A percentile compares a stretch with the other conserved stretches of the same genome.
These are phyloP conservation scores for Hirtodrosophila trivittata DNA, from an alignment of 2,888 invertebrate species.

Conservation along the genomic window DNA sequence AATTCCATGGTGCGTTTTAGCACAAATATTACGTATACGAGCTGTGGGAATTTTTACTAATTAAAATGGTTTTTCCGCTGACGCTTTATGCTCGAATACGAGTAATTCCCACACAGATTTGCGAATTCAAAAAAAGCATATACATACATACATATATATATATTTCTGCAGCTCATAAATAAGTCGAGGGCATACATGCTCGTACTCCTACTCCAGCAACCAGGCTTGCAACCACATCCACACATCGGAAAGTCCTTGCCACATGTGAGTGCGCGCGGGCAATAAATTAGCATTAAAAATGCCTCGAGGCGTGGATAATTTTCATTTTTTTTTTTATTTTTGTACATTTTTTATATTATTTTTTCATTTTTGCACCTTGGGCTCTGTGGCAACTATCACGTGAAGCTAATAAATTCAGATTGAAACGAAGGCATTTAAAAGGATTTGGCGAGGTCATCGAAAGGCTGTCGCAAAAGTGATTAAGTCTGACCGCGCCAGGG, in stretches of 20 bases:
- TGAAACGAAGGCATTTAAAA: slow-evolving; percentile 63
- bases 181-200: slow-evolving; percentile 45
- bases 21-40: slow-evolving; percentile 65
- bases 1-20: slow-evolving; percentile 21
- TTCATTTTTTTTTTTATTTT: slow-evolving; percentile 21
- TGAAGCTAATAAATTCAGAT: slow-evolving; percentile 80
- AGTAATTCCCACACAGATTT: slow-evolving; percentile 66
- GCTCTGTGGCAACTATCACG: slow-evolving; percentile 74
- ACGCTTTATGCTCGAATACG: slow-evolving; percentile 19
- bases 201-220: neutral
- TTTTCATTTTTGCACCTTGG: slow-evolving; percentile 33
- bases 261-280: slow-evolving; percentile 50
- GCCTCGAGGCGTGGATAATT: slow-evolving; percentile 60
- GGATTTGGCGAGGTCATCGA: slow-evolving; percentile 31
- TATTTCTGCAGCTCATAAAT: slow-evolving; percentile 67
- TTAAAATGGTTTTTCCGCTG: slow-evolving; percentile 75
- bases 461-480: slow-evolving; percentile 79
- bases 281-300: slow-evolving; percentile 78
- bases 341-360: slow-evolving; percentile 13
- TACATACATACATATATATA: slow-evolving; percentile 30
- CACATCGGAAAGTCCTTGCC: slow-evolving; percentile 25
- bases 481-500: slow-evolving; percentile 68
- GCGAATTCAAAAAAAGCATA: slow-evolving; percentile 44
- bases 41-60: slow-evolving; percentile 64
- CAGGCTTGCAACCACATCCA: neutral